Conservation (phyloP, 2,888 invertebrate species). For the Eupithecia vulgata region DNA sequence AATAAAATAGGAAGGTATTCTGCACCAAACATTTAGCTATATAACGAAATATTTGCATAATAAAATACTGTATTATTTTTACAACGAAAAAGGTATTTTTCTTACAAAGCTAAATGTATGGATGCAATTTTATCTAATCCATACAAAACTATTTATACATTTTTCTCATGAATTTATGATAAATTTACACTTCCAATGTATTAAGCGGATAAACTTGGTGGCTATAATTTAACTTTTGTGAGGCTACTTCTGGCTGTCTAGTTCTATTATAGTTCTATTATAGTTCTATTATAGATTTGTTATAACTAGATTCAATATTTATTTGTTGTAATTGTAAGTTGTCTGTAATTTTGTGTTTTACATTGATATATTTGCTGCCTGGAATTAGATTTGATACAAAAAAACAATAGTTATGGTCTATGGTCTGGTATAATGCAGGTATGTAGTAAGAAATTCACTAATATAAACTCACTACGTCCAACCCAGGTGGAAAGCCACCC, state of each 20-base stretch:
- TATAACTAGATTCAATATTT: no score
- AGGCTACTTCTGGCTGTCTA: no score
- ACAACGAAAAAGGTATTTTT: not conserved
- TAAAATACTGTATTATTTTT: constrained; percentile 5
- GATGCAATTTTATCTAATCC: constrained; percentile 37
- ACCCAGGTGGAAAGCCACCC: not conserved
- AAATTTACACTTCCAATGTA: not conserved
- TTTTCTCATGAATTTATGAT: not conserved
- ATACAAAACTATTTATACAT: constrained; percentile 71
- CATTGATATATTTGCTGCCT: no score
- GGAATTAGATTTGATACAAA: no score
- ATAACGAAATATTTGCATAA: constrained; percentile 5
- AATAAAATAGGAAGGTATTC: constrained; percentile 29
- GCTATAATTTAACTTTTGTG: not conserved
- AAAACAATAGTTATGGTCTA: no score
- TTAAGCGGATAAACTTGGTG: not conserved
- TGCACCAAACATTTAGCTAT: not conserved
- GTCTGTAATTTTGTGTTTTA: no score
- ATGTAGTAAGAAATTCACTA: not conserved
- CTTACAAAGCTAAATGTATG: constrained; percentile 2
- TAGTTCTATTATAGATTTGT: not conserved
- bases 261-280: not conserved
- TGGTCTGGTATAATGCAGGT: no score
- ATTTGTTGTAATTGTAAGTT: no score
- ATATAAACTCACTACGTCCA: not conserved